These are phyloP conservation scores for Benthosema pterotum DNA, from an alignment of 2,797 vertebrate genomes.

Conservation along the genomic window DNA sequence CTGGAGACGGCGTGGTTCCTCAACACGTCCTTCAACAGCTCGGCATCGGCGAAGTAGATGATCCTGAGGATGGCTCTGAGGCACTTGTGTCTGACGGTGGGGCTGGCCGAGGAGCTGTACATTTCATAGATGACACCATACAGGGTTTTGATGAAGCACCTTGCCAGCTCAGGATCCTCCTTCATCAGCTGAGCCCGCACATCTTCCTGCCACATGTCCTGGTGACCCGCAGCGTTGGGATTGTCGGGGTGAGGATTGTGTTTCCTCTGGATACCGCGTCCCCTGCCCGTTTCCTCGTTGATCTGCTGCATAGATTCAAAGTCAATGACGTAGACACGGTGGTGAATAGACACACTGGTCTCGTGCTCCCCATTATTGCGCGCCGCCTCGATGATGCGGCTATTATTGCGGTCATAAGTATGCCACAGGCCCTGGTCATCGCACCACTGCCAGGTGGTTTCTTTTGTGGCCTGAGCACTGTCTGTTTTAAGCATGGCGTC, in stretches of 20 bases:
- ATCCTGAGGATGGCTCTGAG: conserved; percentile 99
- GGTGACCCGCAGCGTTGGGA: conserved; percentile 90
- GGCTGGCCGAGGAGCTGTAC: conserved; percentile 98
- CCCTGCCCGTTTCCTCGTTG: conserved; percentile 99
- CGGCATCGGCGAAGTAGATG: conserved; percentile 99
- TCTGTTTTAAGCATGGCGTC: conserved; percentile 99
- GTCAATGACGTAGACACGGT: conserved; percentile 99
- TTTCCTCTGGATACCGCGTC: conserved; percentile 99
- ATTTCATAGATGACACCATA: conserved; percentile 99
- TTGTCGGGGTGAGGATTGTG: conserved; percentile 95
- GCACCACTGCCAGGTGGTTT: conserved; percentile 98
- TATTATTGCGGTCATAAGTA: conserved; percentile 98
- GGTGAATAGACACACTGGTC: conserved; percentile 97
- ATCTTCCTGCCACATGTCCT: conserved; percentile 95
- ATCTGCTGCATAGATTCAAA: conserved; percentile 99
- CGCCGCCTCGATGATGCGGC: conserved; percentile 99
- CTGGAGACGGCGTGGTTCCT: conserved; percentile 99
- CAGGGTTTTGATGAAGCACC: conserved; percentile 99
- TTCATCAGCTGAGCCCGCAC: conserved; percentile 98
- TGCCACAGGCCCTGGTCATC: conserved; percentile 98
- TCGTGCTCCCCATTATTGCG: conserved; percentile 99
- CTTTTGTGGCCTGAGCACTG: conserved; percentile 95
- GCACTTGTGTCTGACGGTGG: conserved; percentile 99
- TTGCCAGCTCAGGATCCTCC: conserved; percentile 97
- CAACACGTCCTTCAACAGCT: conserved; percentile 97